Evolutionary conservation across 1,140 invertebrate species (phyloP).

Genomic region (Micrasema minimum): DNA sequence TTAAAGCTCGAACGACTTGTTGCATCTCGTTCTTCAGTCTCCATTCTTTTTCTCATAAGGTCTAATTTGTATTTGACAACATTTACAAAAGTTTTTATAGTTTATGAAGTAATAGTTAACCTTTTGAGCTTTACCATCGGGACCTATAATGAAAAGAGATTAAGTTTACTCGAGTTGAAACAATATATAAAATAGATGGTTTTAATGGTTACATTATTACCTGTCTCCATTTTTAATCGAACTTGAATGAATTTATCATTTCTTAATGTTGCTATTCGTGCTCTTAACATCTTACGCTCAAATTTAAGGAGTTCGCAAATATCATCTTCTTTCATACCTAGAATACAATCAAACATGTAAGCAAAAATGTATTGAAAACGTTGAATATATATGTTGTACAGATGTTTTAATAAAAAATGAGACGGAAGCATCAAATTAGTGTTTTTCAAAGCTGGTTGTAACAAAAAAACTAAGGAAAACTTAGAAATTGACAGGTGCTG

Average conservation of each 20-base stretch:
- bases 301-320: constrained; percentile 93
- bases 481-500: too few relatives aligned
- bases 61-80: constrained; percentile 97
- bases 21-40: constrained; percentile 93
- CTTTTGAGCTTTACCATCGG: constrained; percentile 95
- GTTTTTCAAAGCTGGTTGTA: too few relatives aligned
- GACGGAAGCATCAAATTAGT: constrained; percentile 38
- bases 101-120: constrained; percentile 99
- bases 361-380: too few relatives aligned
- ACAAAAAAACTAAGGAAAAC: too few relatives aligned
- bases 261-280: constrained; percentile 85
- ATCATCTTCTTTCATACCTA: constrained; percentile 96
- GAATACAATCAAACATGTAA: too few relatives aligned
- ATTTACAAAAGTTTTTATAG: constrained; percentile 97
- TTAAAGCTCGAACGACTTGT: constrained; percentile 96
- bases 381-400: too few relatives aligned
- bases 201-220: constrained; percentile 48
- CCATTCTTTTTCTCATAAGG: constrained; percentile 93
- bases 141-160: constrained; percentile 60
- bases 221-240: constrained; percentile 93
- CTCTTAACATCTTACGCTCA: constrained; percentile 92
- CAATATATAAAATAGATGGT: too few relatives aligned
- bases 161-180: too few relatives aligned
- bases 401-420: too few relatives aligned
- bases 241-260: constrained; percentile 96